Conservation (phyloP, 2,888 invertebrate species). For the Elegia similella region DNA sequence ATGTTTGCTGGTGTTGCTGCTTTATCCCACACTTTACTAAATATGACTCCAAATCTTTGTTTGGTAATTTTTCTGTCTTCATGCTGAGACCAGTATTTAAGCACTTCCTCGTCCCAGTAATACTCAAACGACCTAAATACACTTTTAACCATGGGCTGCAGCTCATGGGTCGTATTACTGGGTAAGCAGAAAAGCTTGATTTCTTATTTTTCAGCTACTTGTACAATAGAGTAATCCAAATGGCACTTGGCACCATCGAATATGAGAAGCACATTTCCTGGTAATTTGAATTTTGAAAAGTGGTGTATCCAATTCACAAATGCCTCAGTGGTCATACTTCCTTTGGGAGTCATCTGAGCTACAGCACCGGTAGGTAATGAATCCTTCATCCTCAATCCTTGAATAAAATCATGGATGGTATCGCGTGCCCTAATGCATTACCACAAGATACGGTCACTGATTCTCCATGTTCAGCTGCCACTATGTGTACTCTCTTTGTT, state of each 20-base stretch:
- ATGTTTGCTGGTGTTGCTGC: too few species aligned
- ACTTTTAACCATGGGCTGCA: constrained; percentile 44
- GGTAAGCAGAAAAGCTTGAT: constrained; percentile 45
- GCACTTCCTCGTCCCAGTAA: constrained; percentile 44
- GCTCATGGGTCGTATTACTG: constrained; percentile 48
- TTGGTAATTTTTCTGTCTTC: constrained; percentile 35
- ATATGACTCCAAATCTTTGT: constrained; percentile 34
- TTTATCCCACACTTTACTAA: constrained; percentile 19
- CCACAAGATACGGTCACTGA: constrained; percentile 26
- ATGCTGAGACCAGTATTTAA: constrained; percentile 35
- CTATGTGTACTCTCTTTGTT: constrained; percentile 25
- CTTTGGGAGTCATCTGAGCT: constrained; percentile 25
- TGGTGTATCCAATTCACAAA: constrained; percentile 16
- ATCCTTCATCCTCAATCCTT: constrained; percentile 18
- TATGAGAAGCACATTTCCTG: constrained; percentile 27
- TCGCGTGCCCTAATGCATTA: constrained; percentile 23
- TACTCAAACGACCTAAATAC: constrained; percentile 34
- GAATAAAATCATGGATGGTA: constrained; percentile 20
- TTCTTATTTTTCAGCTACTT: constrained; percentile 12
- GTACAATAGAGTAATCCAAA: constrained; percentile 31
- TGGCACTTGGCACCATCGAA: constrained; percentile 23
- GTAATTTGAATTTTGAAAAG: constrained; percentile 38
- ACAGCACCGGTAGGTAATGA: constrained; percentile 19
- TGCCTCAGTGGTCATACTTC: constrained; percentile 20
- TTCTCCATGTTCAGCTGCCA: constrained; percentile 25